Conservation (phyloP, 2,113 vertebrate genomes). For the Miniopterus natalensis region DNA sequence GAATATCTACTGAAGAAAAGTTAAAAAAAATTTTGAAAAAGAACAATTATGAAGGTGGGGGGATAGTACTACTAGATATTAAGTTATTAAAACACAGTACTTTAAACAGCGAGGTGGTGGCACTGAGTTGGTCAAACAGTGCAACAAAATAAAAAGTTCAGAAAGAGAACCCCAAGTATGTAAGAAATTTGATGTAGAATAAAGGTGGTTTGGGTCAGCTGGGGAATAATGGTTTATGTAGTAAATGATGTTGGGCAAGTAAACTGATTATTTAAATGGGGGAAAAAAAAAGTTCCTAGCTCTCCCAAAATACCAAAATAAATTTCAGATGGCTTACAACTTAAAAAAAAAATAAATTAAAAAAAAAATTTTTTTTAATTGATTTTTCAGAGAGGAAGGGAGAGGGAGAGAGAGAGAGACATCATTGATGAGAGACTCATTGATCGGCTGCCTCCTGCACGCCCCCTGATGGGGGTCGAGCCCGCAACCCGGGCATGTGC, state of each 20-base stretch:
- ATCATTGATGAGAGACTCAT: too few relatives aligned
- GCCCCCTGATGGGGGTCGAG: too few relatives aligned
- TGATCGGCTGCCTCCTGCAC: too few relatives aligned
- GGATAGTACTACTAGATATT: not conserved
- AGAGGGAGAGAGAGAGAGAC: too few relatives aligned
- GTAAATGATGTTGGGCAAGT: not conserved
- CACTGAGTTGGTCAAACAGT: not conserved
- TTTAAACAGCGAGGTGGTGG: not conserved
- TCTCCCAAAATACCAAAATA: constrained; percentile 38
- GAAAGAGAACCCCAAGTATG: not conserved
- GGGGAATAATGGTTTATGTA: not conserved
- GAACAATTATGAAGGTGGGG: not conserved
- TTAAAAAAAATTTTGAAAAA: constrained; percentile 24
- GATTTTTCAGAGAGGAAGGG: too few relatives aligned
- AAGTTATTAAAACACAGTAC: constrained; percentile 29
- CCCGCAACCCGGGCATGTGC: too few relatives aligned
- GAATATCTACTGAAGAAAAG: not conserved
- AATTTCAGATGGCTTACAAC: constrained; percentile 24
- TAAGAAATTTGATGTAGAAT: not conserved
- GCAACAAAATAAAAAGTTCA: constrained; percentile 12
- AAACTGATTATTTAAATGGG: constrained; percentile 9
- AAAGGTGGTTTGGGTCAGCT: not conserved
- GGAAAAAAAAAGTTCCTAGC: not conserved
- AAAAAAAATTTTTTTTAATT: too few relatives aligned
- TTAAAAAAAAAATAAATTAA: not conserved